phyloP scores from a whole-genome alignment of 2,113 vertebrate species.

The Poeciliopsis prolifica region DNA sequence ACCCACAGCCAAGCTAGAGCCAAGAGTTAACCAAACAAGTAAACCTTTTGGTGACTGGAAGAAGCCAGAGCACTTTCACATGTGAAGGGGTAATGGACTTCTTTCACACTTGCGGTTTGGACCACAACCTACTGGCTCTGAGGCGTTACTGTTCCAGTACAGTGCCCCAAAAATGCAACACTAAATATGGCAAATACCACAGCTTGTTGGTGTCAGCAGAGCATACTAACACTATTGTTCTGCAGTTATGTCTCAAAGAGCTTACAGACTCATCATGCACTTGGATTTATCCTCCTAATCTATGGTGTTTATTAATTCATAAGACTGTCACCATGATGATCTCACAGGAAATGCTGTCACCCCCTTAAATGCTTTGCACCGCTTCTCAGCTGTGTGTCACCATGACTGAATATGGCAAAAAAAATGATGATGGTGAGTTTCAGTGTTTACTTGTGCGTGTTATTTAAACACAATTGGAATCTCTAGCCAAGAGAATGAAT shows the following conservation, averaged over 20 bases:
- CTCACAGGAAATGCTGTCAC: not conserved
- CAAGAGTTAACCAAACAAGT: not conserved
- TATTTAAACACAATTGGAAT: conserved; percentile 28
- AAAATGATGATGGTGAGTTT: conserved; percentile 21
- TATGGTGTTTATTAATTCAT: not conserved
- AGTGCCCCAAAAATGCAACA: not conserved
- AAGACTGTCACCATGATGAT: not conserved
- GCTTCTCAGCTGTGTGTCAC: conserved; percentile 1
- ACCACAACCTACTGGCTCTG: not conserved
- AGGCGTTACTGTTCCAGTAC: not conserved
- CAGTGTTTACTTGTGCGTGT: conserved; percentile 28
- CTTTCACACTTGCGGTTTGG: not conserved
- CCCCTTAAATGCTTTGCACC: conserved; percentile 5
- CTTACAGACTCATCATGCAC: not conserved
- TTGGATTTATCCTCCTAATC: not conserved
- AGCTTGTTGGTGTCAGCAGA: not conserved
- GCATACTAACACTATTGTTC: not conserved
- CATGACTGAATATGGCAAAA: conserved; percentile 10
- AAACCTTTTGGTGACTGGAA: not conserved
- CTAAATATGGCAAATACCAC: not conserved
- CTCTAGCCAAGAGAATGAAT: conserved; percentile 19
- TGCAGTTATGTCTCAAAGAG: not conserved
- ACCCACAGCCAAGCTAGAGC: not conserved
- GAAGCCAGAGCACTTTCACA: not conserved
- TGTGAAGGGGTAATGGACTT: too few species aligned